These are phyloP conservation scores for Phaethornis superciliosus DNA, from an alignment of 2,113 vertebrate species.

Conservation along the genomic window DNA sequence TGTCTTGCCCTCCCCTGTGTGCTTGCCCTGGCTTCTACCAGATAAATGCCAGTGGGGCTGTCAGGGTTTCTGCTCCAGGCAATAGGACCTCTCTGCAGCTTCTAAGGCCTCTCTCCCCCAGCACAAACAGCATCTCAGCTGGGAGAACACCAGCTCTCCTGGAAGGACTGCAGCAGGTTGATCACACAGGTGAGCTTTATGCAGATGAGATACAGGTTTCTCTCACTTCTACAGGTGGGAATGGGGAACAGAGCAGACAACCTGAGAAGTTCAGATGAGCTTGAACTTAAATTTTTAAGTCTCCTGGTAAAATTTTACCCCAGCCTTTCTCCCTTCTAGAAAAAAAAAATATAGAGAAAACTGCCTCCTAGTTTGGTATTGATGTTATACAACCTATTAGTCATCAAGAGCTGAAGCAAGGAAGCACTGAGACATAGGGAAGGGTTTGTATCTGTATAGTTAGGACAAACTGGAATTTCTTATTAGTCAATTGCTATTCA, in stretches of 20 bases:
- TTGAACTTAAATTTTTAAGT: background rate
- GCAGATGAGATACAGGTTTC: background rate
- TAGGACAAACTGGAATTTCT: background rate
- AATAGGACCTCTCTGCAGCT: background rate
- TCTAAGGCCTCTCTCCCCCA: background rate
- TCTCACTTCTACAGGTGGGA: background rate
- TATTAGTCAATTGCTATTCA: background rate
- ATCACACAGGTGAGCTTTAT: slow-evolving; percentile 42
- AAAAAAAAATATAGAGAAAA: background rate
- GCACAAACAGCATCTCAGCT: background rate
- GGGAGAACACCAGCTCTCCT: background rate
- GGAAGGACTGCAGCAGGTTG: background rate
- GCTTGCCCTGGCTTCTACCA: background rate
- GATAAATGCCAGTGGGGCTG: slow-evolving; percentile 23
- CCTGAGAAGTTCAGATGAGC: background rate
- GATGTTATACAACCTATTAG: background rate
- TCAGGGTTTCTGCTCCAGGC: background rate
- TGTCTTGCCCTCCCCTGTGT: background rate
- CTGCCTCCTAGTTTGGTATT: background rate
- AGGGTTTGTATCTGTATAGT: background rate
- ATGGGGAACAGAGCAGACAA: background rate
- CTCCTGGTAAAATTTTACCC: background rate
- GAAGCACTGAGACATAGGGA: background rate
- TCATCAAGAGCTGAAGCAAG: background rate
- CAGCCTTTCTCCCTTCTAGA: background rate